A percentile compares a stretch with the other conserved stretches of the same genome.
Conservation (phyloP, 2,113 vertebrate genomes). For the Eulemur macaco region DNA sequence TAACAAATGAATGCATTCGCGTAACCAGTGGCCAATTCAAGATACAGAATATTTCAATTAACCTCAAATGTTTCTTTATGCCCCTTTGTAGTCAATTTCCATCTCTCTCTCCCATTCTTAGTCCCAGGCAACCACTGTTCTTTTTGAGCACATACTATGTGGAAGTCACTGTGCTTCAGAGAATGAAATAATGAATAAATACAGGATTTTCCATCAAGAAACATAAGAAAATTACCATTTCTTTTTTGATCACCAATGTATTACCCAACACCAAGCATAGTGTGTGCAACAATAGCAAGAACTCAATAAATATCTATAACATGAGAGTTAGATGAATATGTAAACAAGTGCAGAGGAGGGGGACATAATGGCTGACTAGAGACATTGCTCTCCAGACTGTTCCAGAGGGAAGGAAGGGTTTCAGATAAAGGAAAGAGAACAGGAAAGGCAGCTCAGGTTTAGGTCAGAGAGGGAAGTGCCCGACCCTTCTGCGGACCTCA, state of each 20-base stretch:
- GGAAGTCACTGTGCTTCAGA: neutral
- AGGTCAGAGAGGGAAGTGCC: too few relatives aligned
- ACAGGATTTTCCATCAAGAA: neutral
- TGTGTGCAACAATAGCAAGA: neutral
- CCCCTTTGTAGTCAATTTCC: neutral
- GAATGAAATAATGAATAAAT: slow-evolving; percentile 3
- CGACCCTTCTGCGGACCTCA: too few relatives aligned
- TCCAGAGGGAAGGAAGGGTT: too few relatives aligned
- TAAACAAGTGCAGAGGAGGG: neutral
- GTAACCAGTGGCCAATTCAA: neutral
- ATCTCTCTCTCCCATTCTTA: neutral
- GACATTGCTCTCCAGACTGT: too few relatives aligned
- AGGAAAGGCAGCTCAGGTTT: too few relatives aligned
- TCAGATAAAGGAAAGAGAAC: too few relatives aligned
- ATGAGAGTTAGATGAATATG: neutral
- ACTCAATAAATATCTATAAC: neutral
- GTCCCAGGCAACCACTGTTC: neutral
- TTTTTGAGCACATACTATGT: neutral
- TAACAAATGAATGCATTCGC: neutral
- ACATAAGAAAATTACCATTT: neutral
- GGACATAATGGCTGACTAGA: too few relatives aligned
- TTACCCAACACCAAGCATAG: neutral
- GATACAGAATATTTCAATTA: neutral
- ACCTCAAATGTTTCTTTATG: neutral
- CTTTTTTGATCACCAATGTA: neutral